Percentiles rank a stretch among this genome's conserved stretches.
Conservation (phyloP, 1,140 invertebrate genomes). For the Bombus turneri region DNA sequence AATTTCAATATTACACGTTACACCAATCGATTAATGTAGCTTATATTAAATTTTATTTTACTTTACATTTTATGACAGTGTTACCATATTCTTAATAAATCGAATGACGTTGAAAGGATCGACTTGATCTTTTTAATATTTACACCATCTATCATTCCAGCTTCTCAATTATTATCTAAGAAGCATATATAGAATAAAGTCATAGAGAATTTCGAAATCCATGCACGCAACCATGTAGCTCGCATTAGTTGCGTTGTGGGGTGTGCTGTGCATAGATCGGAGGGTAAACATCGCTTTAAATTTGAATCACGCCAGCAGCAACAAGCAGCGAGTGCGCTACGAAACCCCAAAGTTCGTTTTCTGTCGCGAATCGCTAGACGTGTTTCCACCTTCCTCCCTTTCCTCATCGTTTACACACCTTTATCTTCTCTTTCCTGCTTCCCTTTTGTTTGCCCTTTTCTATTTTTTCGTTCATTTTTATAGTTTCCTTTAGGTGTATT, state of each 20-base stretch:
- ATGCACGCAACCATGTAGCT: neutral
- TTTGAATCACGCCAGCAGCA: constrained; percentile 8
- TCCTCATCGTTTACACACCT: neutral
- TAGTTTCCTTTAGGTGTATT: neutral
- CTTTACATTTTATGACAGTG: too few species aligned
- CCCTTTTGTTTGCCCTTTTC: neutral
- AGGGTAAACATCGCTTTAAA: constrained; percentile 28
- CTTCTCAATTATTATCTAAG: neutral
- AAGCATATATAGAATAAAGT: neutral
- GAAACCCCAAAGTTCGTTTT: neutral
- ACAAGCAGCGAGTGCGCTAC: neutral
- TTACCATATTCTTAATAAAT: too few species aligned
- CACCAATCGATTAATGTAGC: too few species aligned
- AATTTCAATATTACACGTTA: too few species aligned
- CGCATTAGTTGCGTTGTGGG: neutral
- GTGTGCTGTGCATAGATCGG: constrained; percentile 4
- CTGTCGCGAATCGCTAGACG: constrained; percentile 13
- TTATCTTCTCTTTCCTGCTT: neutral
- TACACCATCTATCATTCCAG: neutral
- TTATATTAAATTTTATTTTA: too few species aligned
- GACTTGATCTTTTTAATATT: neutral
- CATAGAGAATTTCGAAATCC: neutral
- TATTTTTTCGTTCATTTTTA: constrained; percentile 4
- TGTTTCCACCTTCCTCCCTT: neutral
- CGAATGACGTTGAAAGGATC: too few species aligned